Evolutionary conservation across 2,113 vertebrate species (phyloP).

Genomic region (Scartelaos histophorus): DNA sequence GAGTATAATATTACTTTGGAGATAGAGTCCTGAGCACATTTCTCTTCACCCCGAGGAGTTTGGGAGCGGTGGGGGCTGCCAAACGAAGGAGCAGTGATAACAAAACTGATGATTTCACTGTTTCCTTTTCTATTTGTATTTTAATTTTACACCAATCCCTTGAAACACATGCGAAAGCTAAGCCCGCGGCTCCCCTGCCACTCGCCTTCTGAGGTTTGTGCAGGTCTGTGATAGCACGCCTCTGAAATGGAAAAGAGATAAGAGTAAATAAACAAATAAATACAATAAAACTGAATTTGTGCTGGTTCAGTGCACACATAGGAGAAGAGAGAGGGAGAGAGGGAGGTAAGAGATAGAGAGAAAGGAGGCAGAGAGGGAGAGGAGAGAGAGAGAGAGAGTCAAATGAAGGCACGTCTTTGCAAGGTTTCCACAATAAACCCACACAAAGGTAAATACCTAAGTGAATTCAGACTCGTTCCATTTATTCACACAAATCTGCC

Average conservation of each 20-base stretch:
- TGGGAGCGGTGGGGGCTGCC: conserved; percentile 64
- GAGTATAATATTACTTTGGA: conserved; percentile 60
- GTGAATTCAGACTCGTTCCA: conserved; percentile 66
- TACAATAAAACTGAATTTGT: conserved; percentile 76
- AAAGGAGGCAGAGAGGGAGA: not conserved
- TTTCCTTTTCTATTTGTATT: conserved; percentile 75
- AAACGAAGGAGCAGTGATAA: conserved; percentile 64
- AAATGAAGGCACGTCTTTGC: conserved; percentile 30
- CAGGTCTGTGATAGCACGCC: conserved; percentile 72
- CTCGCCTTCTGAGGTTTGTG: conserved; percentile 70
- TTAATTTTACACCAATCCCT: conserved; percentile 72
- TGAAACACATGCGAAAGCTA: conserved; percentile 39
- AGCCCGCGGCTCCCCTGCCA: conserved; percentile 62
- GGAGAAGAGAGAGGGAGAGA: conserved; percentile 32
- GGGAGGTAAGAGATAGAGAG: conserved; percentile 13
- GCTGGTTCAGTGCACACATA: conserved; percentile 73
- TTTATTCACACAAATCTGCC: conserved; percentile 58
- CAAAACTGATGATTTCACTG: conserved; percentile 76
- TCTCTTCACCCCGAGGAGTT: conserved; percentile 68
- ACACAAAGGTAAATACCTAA: conserved; percentile 64
- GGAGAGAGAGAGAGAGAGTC: conserved; percentile 24
- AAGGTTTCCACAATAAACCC: conserved; percentile 57
- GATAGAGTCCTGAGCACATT: conserved; percentile 59
- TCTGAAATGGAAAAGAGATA: conserved; percentile 78
- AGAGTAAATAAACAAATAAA: conserved; percentile 80